Percentiles rank a stretch among this genome's conserved stretches.
Conservation (phyloP, 2,888 invertebrate species). For the Orchestes rusci region DNA sequence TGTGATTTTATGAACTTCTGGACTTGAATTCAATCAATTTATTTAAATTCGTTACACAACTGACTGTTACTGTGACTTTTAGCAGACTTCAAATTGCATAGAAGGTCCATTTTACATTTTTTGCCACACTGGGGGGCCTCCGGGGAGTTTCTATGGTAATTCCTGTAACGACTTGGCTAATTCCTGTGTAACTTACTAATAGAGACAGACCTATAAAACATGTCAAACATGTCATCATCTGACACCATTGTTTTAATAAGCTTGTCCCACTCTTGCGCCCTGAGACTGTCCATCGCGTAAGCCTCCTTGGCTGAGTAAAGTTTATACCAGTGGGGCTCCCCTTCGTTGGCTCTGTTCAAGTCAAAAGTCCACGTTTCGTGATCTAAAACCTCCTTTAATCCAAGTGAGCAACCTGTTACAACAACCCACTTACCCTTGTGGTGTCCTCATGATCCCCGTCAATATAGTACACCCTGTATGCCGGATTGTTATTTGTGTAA, state of each 20-base stretch:
- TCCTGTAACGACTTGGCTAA: conserved; percentile 46
- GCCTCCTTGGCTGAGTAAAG: conserved; percentile 76
- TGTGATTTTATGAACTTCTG: too few species aligned
- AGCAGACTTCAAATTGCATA: conserved; percentile 81
- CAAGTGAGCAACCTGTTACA: neutral
- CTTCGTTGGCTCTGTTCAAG: conserved; percentile 75
- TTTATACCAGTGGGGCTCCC: conserved; percentile 77
- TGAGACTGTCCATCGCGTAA: conserved; percentile 73
- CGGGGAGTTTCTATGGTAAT: conserved; percentile 84
- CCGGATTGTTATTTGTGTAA: conserved; percentile 85
- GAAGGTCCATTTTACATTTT: conserved; percentile 73
- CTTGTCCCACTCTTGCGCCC: conserved; percentile 85
- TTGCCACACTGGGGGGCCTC: conserved; percentile 69
- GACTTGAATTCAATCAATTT: too few species aligned
- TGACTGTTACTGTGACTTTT: conserved; percentile 75
- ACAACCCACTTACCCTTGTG: conserved; percentile 56
- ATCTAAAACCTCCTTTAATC: conserved; percentile 74
- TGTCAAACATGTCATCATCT: conserved; percentile 74
- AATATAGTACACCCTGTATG: conserved; percentile 90
- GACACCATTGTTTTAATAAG: conserved; percentile 78
- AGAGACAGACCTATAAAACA: conserved; percentile 75
- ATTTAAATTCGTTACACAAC: conserved; percentile 72
- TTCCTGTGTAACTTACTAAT: neutral
- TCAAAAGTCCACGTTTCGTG: conserved; percentile 96
- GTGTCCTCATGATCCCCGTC: conserved; percentile 83